These are phyloP conservation scores for Cricetomys ansorgei DNA, from an alignment of 2,113 vertebrate species.

Conservation along the genomic window DNA sequence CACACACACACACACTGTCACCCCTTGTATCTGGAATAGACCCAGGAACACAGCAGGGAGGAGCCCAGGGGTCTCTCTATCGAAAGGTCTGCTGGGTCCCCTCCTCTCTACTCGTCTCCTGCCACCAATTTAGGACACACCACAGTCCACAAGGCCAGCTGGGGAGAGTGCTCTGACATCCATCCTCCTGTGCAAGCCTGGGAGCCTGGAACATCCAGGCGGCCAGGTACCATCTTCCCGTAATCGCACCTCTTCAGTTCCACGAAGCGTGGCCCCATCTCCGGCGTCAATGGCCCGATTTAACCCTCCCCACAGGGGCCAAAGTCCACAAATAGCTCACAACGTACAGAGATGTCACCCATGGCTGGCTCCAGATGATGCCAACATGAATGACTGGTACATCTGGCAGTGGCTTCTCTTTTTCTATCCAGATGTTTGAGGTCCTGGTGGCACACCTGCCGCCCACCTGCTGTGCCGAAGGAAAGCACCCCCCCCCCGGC, in stretches of 20 bases:
- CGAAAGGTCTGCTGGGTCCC: not conserved
- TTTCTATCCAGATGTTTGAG: constrained; percentile 68
- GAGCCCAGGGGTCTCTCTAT: not conserved
- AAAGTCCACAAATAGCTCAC: constrained; percentile 65
- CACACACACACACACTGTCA: fast-evolving
- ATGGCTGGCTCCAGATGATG: constrained; percentile 72
- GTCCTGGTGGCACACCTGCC: constrained; percentile 51
- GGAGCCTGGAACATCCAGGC: not conserved
- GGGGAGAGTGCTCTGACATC: not conserved
- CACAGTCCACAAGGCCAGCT: not conserved
- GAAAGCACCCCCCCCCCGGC: constrained; percentile 18
- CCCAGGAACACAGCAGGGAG: not conserved
- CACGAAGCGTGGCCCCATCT: not conserved
- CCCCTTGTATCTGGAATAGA: not conserved
- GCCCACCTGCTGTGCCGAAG: not conserved
- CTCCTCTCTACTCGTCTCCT: not conserved
- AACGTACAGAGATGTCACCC: not conserved
- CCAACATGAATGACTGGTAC: not conserved
- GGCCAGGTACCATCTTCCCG: not conserved
- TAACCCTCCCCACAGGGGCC: constrained; percentile 58
- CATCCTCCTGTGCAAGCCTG: too few relatives aligned
- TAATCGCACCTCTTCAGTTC: not conserved
- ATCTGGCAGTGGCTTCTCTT: constrained; percentile 62
- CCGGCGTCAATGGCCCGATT: not conserved
- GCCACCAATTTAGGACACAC: not conserved